Base-by-base conservation (phyloP, 1,140 invertebrate genomes). In the Helicoverpa armigera region DNA sequence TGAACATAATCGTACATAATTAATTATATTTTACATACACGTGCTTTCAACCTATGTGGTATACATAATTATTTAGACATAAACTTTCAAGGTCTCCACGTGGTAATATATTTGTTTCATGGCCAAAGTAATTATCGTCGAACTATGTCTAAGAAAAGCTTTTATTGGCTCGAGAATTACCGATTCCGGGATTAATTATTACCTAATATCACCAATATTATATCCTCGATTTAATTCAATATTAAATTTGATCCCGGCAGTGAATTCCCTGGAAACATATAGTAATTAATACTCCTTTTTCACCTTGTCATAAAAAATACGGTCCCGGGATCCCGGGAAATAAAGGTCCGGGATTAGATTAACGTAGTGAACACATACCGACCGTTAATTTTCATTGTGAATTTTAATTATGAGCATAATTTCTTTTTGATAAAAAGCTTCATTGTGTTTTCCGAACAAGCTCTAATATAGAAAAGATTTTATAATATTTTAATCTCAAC, bases 31-130 rank as follows among this genome's bases (percentile, higher is more conserved):
- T 53, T 54, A 72, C 48, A 53, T 53, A 70, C 69, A 72, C 69
- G 50, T 72, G 65, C n/a, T 51, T 31, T 50, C 14, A 23, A 70
- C 53, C 12, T 13, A 7, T n/a, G 50, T 35, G 3, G 7, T 14
- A 53, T 29, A 53, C 50, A 29, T 60, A 13, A 70, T 29, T 3
- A 11, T 23, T 11, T 54, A 54, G 53, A 72, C 23, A 70, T 53
- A 14, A 53, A 72, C 69, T 51, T 53, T 53, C 69, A 54, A 72
- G 69, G 69, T 16, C 50, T 54, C 1, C 18, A 51, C 23, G 48
- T 69, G 65, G 65, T 70, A 70, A 70, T 13, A 12, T 70, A 70
- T 70, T 70, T 48, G 53, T 54, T 69, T 23, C 50, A 51, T 69
- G 18, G 12, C 67, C 5, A 12, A 72, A 29, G 69, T 51, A 54